Conservation (phyloP, 2,797 vertebrate genomes). For the Hephaestus fuliginosus region DNA sequence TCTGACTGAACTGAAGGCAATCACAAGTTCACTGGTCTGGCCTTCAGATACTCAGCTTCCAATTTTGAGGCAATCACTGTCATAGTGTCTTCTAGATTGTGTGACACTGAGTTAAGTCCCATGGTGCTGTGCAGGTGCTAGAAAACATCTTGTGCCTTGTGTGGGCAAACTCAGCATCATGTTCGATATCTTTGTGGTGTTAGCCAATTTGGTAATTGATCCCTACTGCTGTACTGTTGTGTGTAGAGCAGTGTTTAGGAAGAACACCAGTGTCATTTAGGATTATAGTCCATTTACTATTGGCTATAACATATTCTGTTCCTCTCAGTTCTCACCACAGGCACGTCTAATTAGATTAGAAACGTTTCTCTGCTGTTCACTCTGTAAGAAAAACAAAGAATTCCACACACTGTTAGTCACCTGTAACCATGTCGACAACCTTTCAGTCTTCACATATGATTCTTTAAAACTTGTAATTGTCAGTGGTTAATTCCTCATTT, state of each 20-base stretch:
- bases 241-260: conserved; percentile 17
- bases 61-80: conserved; percentile 2
- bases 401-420: not conserved
- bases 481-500: not conserved
- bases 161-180: not conserved
- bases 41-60: not conserved
- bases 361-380: not conserved
- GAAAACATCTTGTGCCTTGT: not conserved
- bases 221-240: conserved; percentile 5
- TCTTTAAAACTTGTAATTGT: not conserved
- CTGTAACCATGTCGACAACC: not conserved
- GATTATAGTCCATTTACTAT: not conserved
- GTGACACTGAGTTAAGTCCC: not conserved
- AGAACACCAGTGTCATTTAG: not conserved
- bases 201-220: conserved; percentile 30
- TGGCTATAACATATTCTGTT: not conserved
- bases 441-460: not conserved
- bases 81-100: not conserved
- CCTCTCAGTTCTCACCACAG: not conserved
- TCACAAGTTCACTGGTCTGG: not conserved
- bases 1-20: not conserved
- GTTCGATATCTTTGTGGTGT: conserved; percentile 4
- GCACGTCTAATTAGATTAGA: not conserved
- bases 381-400: not conserved
- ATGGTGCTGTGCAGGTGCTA: not conserved